phyloP scores from a whole-genome alignment of 2,113 vertebrate species.

The Chloebia gouldiae region DNA sequence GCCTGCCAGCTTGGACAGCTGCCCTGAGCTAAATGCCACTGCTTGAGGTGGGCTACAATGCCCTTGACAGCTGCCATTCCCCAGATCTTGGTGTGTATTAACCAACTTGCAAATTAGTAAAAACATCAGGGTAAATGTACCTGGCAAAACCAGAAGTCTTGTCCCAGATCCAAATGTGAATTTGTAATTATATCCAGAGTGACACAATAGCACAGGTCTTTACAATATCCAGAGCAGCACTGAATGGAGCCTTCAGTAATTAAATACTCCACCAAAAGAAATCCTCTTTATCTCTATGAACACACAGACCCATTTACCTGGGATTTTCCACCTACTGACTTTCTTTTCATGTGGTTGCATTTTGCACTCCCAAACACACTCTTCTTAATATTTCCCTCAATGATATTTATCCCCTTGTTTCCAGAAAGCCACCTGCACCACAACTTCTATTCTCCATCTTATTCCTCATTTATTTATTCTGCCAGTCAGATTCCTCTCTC shows the following conservation, averaged over 20 bases:
- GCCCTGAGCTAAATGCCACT: neutral
- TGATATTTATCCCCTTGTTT: neutral
- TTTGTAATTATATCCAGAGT: neutral
- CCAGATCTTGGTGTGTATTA: neutral
- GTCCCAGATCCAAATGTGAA: constrained; percentile 55
- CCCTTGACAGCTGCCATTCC: neutral
- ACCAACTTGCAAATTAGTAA: neutral
- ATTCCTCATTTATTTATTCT: neutral
- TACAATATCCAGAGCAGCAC: constrained; percentile 35
- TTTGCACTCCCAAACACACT: neutral
- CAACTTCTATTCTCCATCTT: neutral
- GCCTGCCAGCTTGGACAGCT: neutral
- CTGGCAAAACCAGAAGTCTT: constrained; percentile 32
- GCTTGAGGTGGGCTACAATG: neutral
- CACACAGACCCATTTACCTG: neutral
- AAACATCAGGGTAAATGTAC: constrained; percentile 16
- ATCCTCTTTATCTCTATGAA: neutral
- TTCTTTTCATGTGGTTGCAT: neutral
- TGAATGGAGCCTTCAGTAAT: neutral
- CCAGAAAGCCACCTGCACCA: neutral
- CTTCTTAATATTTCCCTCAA: neutral
- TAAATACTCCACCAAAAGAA: neutral
- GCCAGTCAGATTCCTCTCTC: neutral
- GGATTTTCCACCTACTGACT: neutral
- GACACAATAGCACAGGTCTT: constrained; percentile 50